These are phyloP conservation scores for Phymastichus coffea DNA, from an alignment of 1,140 invertebrate genomes.

Conservation along the genomic window DNA sequence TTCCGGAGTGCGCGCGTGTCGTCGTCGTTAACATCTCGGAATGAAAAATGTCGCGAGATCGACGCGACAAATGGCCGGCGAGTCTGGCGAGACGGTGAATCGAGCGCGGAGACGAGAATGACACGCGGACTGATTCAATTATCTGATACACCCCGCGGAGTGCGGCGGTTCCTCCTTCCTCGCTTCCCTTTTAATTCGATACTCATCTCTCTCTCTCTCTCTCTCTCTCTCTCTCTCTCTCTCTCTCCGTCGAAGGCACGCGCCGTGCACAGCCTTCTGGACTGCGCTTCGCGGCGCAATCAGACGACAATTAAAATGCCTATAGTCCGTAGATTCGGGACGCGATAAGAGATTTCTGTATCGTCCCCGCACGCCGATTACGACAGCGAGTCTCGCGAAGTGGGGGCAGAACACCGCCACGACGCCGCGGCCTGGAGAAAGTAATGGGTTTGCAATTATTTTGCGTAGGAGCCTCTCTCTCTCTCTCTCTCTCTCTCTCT, in stretches of 20 bases:
- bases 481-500: not conserved
- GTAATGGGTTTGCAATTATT: slow-evolving; percentile 54
- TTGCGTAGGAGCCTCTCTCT: slow-evolving; percentile 43
- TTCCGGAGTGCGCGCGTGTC: not conserved
- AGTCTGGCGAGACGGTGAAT: slow-evolving; percentile 1
- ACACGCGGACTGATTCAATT: slow-evolving; percentile 45
- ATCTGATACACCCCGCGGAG: slow-evolving; percentile 40
- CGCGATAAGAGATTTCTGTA: slow-evolving; percentile 16
- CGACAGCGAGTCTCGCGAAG: too few relatives aligned
- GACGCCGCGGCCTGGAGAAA: too few relatives aligned
- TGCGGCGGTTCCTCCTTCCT: not conserved
- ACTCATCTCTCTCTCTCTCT: not conserved
- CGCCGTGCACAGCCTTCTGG: too few relatives aligned
- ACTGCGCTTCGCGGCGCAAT: too few relatives aligned
- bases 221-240: not conserved
- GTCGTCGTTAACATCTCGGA: not conserved
- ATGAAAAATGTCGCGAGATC: not conserved
- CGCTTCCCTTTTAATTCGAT: not conserved
- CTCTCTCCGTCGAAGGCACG: too few relatives aligned
- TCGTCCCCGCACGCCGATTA: too few relatives aligned
- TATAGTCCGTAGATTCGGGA: slow-evolving; percentile 9
- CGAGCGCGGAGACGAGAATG: not conserved
- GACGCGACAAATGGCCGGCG: slow-evolving; percentile 14
- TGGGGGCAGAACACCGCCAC: too few relatives aligned
- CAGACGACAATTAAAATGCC: too few relatives aligned